phyloP scores from a whole-genome alignment of 1,140 invertebrate species.

The Drosophila sp. region DNA sequence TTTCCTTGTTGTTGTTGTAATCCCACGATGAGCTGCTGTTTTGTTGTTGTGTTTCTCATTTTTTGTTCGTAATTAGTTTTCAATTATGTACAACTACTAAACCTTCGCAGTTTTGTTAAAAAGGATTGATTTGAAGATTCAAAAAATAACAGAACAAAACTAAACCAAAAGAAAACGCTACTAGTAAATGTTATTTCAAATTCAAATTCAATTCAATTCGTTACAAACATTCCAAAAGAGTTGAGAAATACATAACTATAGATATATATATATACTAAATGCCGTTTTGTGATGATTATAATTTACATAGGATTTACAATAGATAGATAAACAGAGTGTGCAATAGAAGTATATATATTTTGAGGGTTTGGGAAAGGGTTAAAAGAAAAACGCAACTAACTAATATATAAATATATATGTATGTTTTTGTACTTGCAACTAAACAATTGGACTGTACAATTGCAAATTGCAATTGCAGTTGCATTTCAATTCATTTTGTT shows the following conservation, averaged over 20 bases:
- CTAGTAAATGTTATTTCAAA: conserved; percentile 38
- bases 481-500: conserved; percentile 63
- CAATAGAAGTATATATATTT: conserved; percentile 30
- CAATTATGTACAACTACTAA: conserved; percentile 61
- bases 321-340: conserved; percentile 62
- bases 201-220: conserved; percentile 24
- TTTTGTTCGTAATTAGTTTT: conserved; percentile 24
- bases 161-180: conserved; percentile 59
- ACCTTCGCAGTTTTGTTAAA: conserved; percentile 81
- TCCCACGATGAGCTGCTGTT: conserved; percentile 54
- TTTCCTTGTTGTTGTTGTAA: background rate
- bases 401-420: background rate
- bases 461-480: background rate
- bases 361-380: background rate
- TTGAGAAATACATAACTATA: conserved; percentile 44
- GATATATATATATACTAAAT: conserved; percentile 48
- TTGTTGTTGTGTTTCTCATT: conserved; percentile 28
- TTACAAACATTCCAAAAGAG: conserved; percentile 78
- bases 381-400: conserved; percentile 56
- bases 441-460: conserved; percentile 38
- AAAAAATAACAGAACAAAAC: conserved; percentile 10
- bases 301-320: conserved; percentile 31
- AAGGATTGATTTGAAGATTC: background rate
- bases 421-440: conserved; percentile 53
- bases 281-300: conserved; percentile 37